Conservation (phyloP, 1,140 invertebrate species). For the Lasaia peninsularis region DNA sequence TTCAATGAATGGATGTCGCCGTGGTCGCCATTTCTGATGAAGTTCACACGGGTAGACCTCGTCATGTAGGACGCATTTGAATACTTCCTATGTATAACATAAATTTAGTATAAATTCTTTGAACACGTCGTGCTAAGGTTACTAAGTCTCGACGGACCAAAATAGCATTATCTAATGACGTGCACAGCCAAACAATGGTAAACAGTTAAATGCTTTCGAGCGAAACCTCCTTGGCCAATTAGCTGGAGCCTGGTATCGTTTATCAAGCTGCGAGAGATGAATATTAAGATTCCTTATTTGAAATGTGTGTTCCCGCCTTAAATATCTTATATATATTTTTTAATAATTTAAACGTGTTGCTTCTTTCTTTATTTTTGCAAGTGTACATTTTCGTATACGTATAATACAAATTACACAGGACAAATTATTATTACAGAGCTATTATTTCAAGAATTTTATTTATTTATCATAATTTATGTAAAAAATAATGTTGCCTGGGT, state of each 20-base stretch:
- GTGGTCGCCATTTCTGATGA: constrained; percentile 71
- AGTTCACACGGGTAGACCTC: constrained; percentile 72
- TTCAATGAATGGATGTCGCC: constrained; percentile 74
- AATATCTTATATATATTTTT: not conserved
- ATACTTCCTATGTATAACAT: constrained; percentile 75
- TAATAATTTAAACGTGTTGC: too few species aligned
- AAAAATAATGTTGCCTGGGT: too few species aligned
- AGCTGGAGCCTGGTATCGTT: constrained; percentile 20
- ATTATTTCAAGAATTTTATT: too few species aligned
- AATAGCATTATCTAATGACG: constrained; percentile 63
- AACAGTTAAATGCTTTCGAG: constrained; percentile 20
- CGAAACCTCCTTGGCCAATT: constrained; percentile 22
- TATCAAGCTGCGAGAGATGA: constrained; percentile 16
- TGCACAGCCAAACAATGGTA: constrained; percentile 33
- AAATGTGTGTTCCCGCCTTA: not conserved
- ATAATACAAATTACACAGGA: too few species aligned
- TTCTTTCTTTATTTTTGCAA: too few species aligned
- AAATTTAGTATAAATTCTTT: constrained; percentile 70
- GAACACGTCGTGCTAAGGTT: constrained; percentile 63
- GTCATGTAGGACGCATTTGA: constrained; percentile 72
- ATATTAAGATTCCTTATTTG: constrained; percentile 10
- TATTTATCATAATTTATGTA: too few species aligned
- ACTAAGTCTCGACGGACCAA: constrained; percentile 55
- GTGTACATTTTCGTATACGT: too few species aligned
- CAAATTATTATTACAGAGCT: too few species aligned